Evolutionary conservation across 1,140 invertebrate genomes (phyloP), one percentile per base, ranked within the genome.

Genomic region (Formica selysi): DNA sequence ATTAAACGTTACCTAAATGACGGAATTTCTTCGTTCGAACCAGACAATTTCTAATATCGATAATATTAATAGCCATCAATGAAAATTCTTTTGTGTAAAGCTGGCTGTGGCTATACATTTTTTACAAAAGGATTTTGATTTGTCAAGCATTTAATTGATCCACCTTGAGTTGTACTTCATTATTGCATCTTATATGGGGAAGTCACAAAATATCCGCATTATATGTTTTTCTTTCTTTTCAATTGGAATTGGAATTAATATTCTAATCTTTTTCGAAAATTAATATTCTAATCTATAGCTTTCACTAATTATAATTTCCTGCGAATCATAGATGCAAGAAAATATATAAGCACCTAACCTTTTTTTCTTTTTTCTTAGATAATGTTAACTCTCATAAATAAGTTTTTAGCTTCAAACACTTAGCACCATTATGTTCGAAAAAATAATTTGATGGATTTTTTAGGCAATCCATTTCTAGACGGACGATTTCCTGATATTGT

Each of bases 401-500:
- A 92, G 48, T 16, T 90, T 93, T 93, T 85, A 91, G 61, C 90
- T 90, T 91, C 84, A 93, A 92, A 92, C 88, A 93, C 76, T 92
- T 94, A 94, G 94, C 94, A 94, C 94, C 93, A 93, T 92, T 93
- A 85, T 90, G 83, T 64, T 93, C 86, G 86, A 92, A 92, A 94
- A 92, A 94, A 94, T 92, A 92, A 92, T 93, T 91, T 92, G 80
- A 91, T 91, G 85, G 79, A 90, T 88, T 90, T 85, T 93, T 89
- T 91, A 92, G 94, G 92, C 93, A 94, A 94, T 93, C 93, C 93
- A 93, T 79, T 86, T 87, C 88, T 87, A 94, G 94, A 94, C 92
- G 93, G 94, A 94, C 90, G 78, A 92, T 94, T 94, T 92, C 89
- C 86, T 80, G 91, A 92, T 93, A 93, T 88, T 88, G 59, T 74